Evolutionary conservation across 2,888 invertebrate species (phyloP).

Genomic region (Leptopilina myrica): DNA sequence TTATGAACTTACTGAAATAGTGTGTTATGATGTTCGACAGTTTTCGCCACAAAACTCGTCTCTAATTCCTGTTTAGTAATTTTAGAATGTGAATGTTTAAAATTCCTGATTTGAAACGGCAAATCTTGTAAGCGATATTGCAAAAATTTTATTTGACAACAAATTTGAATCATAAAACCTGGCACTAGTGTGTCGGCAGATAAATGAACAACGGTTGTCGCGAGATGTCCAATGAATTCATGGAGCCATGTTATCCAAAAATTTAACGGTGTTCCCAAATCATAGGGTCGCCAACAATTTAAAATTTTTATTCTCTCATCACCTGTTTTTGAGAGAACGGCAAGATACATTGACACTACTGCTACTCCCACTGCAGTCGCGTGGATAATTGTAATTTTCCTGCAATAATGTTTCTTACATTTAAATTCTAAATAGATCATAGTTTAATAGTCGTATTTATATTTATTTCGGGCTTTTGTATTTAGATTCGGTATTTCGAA

Average conservation of each 20-base stretch:
- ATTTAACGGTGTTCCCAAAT: neutral
- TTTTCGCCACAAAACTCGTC: neutral
- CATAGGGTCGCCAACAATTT: neutral
- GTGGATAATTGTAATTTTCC: neutral
- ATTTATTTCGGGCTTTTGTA: too few species aligned
- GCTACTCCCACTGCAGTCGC: neutral
- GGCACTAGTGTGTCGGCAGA: constrained; percentile 7
- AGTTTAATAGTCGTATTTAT: too few species aligned
- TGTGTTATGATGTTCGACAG: neutral
- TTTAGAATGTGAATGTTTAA: neutral
- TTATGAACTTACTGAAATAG: neutral
- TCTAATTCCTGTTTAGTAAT: neutral
- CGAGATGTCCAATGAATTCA: neutral
- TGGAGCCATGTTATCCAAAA: neutral
- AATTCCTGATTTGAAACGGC: neutral
- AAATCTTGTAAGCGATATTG: neutral
- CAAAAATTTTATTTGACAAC: constrained; percentile 6
- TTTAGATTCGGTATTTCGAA: too few species aligned
- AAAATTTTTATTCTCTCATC: constrained; percentile 4
- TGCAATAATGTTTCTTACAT: neutral
- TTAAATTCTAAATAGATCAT: too few species aligned
- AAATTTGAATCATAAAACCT: neutral
- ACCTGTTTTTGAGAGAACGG: neutral
- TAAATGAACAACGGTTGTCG: neutral
- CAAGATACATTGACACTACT: neutral